Evolutionary conservation across 2,888 invertebrate species (phyloP).

Genomic region (Agrotis puta): DNA sequence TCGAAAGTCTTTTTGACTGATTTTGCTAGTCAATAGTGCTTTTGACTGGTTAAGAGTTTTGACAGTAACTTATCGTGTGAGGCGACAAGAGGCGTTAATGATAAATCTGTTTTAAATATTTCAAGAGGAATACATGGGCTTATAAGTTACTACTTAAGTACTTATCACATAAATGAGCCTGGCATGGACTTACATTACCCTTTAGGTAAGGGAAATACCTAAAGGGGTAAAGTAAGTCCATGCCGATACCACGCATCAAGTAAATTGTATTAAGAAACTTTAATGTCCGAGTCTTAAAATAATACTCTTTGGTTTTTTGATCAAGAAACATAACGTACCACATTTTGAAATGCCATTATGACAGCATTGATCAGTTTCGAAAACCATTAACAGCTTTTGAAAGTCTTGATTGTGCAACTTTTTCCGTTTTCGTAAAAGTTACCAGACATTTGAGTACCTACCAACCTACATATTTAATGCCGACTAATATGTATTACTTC

Average conservation of each 20-base stretch:
- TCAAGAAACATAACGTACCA: neutral
- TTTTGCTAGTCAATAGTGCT: too few relatives aligned
- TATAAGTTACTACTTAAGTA: too few relatives aligned
- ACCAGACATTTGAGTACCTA: conserved; percentile 9
- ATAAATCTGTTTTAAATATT: neutral
- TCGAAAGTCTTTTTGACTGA: too few relatives aligned
- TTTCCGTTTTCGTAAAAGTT: conserved; percentile 31
- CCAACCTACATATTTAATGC: neutral
- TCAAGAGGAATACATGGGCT: too few relatives aligned
- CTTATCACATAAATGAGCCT: too few relatives aligned
- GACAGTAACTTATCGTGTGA: too few relatives aligned
- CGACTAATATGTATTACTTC: neutral
- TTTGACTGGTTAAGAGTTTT: too few relatives aligned
- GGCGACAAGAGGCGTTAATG: neutral
- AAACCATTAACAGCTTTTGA: conserved; percentile 1
- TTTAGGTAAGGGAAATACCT: too few relatives aligned
- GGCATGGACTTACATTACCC: too few relatives aligned
- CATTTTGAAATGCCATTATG: conserved; percentile 17
- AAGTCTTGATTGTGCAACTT: conserved; percentile 1
- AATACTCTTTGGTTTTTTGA: neutral
- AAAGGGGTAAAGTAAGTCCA: neutral
- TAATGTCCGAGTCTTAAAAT: neutral
- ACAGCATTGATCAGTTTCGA: conserved; percentile 15
- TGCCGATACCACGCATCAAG: neutral
- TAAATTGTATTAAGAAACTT: neutral